Evolutionary conservation across 2,888 invertebrate genomes (phyloP), one percentile per base, ranked within the genome.

Genomic region (Diloba caeruleocephala): DNA sequence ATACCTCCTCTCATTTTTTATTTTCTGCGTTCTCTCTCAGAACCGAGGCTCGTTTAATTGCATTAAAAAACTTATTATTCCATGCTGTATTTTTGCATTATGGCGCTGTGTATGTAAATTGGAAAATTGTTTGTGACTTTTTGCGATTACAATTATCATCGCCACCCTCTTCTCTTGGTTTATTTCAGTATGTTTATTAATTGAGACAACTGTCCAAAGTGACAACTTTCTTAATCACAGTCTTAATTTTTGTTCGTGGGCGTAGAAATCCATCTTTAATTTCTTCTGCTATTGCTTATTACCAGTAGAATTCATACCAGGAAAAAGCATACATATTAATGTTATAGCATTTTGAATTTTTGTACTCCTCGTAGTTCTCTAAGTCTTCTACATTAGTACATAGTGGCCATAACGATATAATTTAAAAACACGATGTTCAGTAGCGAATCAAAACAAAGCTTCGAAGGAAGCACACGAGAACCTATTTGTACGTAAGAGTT

Each of bases 401-500:
- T 36, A 10, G 39, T 43, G 51, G 59, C 59, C 59, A 65, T 58
- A 49, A 45, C 37, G 29, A 44, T 38, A 23, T 45, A 58, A 45
- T 6, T 65, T 51, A 45, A 31, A 59, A 65, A 45, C 51, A 45
- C 45, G 61, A 51, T 33, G 44, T 64, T 45, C 48, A 61, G 23
- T 28, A 49, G 19, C n/a, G 23, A 50, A 46, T 17, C 49, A 46
- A 55, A 67, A 67, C 50, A 55, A 58, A 59, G 54, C 48, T 52
- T 52, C 36, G 46, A 39, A 51, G 44, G 50, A 50, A 45, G 36
- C 48, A 28, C 48, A 48, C 45, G 57, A 72, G 63, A 64, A 56
- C 58, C 72, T 77, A 83, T 82, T 82, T 83, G 71, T 78, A 63
- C 58, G 76, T 65, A 71, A 78, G 78, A 85, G 77, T 82, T 84